phyloP scores from a whole-genome alignment of 2,888 invertebrate species.

The Polydrusus tereticollis region DNA sequence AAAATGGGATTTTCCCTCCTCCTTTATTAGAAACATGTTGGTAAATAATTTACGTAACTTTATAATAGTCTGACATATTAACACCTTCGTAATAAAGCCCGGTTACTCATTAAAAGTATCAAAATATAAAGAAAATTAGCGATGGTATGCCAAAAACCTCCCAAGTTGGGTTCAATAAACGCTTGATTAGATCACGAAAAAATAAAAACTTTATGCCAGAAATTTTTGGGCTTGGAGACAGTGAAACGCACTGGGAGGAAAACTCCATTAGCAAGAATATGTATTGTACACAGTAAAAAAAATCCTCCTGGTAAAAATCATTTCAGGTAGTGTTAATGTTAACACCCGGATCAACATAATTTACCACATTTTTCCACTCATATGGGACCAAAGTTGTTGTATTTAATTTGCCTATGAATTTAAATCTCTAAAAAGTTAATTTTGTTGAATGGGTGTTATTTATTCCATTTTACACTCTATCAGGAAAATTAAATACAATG shows the following conservation, averaged over 20 bases:
- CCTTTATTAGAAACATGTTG: background rate
- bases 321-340: too few species aligned
- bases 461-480: too few species aligned
- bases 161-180: constrained; percentile 22
- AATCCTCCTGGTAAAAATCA: too few species aligned
- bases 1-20: background rate
- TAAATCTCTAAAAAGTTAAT: too few species aligned
- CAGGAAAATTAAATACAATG: too few species aligned
- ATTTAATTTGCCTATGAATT: too few species aligned
- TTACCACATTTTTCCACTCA: too few species aligned
- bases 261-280: background rate
- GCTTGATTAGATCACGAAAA: constrained; percentile 30
- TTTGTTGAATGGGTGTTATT: too few species aligned
- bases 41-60: background rate
- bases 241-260: constrained; percentile 2
- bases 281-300: background rate
- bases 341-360: too few species aligned
- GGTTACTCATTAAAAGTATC: background rate
- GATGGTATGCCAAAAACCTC: constrained; percentile 16
- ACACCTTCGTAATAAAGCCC: background rate
- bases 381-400: too few species aligned
- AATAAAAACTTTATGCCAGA: constrained; percentile 15
- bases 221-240: background rate
- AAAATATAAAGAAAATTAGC: constrained; percentile 20
- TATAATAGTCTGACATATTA: background rate